These are phyloP conservation scores for Mythimna albipuncta DNA, from an alignment of 2,888 invertebrate genomes.

Conservation along the genomic window DNA sequence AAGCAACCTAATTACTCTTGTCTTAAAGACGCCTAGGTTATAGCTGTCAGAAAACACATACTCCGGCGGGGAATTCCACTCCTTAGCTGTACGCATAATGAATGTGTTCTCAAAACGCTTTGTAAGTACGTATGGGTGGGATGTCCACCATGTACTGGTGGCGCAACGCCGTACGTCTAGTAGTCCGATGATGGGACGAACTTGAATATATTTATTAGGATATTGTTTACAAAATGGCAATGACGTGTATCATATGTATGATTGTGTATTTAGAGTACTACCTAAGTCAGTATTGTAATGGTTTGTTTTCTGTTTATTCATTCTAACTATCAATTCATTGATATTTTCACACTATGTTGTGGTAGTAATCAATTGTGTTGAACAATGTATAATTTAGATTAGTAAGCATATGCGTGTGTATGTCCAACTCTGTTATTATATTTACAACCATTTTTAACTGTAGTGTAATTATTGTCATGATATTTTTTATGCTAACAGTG, in stretches of 20 bases:
- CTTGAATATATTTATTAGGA: no score
- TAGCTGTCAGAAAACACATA: no score
- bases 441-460: constrained; percentile 4
- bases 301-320: constrained; percentile 6
- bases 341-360: constrained; percentile 7
- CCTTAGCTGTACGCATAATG: no score
- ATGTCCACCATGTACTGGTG: no score
- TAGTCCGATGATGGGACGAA: no score
- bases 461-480: not conserved
- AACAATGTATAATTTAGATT: constrained; percentile 18
- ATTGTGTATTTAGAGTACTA: not conserved
- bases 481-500: not conserved
- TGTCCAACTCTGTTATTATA: not conserved
- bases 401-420: constrained; percentile 3
- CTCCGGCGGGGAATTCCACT: no score
- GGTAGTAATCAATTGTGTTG: constrained; percentile 24
- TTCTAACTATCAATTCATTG: constrained; percentile 25
- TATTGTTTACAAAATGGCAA: not conserved
- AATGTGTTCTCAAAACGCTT: no score
- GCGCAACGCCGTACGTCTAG: no score
- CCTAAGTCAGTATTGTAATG: constrained; percentile 3
- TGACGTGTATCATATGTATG: not conserved
- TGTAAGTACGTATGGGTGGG: no score
- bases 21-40: no score
- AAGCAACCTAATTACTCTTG: no score